These are phyloP conservation scores for Thryonomys swinderianus DNA, from an alignment of 2,113 vertebrate species.

Conservation along the genomic window DNA sequence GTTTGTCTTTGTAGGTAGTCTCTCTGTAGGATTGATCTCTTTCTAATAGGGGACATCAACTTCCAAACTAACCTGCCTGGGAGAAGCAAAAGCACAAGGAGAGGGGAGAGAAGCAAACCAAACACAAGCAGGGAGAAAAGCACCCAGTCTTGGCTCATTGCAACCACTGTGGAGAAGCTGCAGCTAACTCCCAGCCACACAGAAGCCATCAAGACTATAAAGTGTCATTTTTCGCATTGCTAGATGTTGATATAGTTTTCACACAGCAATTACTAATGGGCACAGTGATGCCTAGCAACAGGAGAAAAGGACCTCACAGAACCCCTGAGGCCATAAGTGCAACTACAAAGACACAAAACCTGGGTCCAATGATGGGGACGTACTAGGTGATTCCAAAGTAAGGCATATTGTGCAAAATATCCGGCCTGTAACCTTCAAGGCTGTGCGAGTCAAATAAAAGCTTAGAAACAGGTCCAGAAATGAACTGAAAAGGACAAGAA, in stretches of 20 bases:
- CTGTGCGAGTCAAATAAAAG: no score
- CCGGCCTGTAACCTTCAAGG: not conserved
- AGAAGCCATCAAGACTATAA: no score
- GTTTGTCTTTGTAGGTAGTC: no score
- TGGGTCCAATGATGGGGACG: rapidly evolving
- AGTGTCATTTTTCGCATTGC: not conserved
- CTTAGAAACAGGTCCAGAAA: not conserved
- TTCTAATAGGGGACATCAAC: no score
- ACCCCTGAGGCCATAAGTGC: not conserved
- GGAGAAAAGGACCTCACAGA: not conserved
- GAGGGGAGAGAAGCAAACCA: no score
- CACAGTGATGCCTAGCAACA: rapidly evolving
- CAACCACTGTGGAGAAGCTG: rapidly evolving
- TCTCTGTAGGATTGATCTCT: no score
- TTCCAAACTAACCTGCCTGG: no score
- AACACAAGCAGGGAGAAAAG: no score
- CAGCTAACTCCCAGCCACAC: not conserved
- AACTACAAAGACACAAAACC: not conserved
- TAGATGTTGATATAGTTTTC: not conserved
- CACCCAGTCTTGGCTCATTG: not conserved
- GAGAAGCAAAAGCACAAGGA: not conserved
- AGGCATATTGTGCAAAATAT: rapidly evolving
- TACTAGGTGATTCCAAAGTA: not conserved
- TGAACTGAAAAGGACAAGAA: rapidly evolving
- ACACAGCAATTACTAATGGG: rapidly evolving